Percentiles rank a stretch among this genome's conserved stretches.
These are phyloP conservation scores for Eledona agricola DNA, from an alignment of 2,888 invertebrate species.

Conservation along the genomic window DNA sequence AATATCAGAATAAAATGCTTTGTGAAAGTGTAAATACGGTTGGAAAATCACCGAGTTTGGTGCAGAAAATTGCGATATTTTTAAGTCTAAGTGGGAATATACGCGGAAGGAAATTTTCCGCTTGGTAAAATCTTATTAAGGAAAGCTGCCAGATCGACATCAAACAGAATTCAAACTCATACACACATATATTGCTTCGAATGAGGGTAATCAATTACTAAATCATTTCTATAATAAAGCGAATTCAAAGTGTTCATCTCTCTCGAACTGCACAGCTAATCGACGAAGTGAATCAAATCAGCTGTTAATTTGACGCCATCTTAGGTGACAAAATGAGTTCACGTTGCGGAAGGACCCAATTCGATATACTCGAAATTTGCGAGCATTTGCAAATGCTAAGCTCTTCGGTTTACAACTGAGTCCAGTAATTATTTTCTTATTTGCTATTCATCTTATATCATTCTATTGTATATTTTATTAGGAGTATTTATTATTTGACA, in stretches of 20 bases:
- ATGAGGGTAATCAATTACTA: constrained; percentile 56
- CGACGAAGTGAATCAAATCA: constrained; percentile 48
- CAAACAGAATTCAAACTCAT: constrained; percentile 49
- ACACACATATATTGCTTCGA: constrained; percentile 49
- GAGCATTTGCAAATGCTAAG: too few relatives aligned
- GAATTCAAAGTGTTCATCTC: constrained; percentile 25
- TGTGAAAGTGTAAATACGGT: constrained; percentile 8
- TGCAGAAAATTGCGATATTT: constrained; percentile 19
- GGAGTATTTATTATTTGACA: too few relatives aligned
- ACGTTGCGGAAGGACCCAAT: constrained; percentile 27
- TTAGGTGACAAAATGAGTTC: constrained; percentile 30
- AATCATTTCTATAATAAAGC: constrained; percentile 50
- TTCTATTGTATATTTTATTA: too few relatives aligned
- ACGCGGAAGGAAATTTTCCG: constrained; percentile 44
- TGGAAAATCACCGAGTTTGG: constrained; percentile 8
- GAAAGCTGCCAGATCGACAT: constrained; percentile 44
- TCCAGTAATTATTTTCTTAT: too few relatives aligned
- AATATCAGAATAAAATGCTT: too few relatives aligned
- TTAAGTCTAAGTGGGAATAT: constrained; percentile 22
- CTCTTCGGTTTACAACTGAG: too few relatives aligned
- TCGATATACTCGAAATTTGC: constrained; percentile 24
- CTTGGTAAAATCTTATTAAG: constrained; percentile 44
- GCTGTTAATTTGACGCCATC: constrained; percentile 41
- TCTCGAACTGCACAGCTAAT: constrained; percentile 47
- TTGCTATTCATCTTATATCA: too few relatives aligned